These are phyloP conservation scores for Anhinga anhinga DNA, from an alignment of 2,113 vertebrate genomes.

Conservation along the genomic window DNA sequence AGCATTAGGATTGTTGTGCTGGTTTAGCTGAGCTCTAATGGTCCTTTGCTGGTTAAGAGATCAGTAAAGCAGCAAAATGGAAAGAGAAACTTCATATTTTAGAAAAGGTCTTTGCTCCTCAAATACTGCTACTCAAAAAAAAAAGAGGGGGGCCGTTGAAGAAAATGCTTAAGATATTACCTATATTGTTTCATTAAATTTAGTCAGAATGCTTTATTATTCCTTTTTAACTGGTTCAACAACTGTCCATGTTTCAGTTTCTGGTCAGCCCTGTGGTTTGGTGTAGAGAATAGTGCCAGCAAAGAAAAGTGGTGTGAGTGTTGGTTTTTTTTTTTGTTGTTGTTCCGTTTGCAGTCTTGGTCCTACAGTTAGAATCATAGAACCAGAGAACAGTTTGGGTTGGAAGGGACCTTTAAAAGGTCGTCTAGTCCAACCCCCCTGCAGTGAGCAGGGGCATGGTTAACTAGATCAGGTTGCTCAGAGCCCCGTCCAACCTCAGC, in stretches of 20 bases:
- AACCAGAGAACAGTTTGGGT: no score
- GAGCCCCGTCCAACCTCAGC: no score
- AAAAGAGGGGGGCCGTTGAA: neutral
- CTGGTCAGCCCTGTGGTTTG: neutral
- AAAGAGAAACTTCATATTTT: neutral
- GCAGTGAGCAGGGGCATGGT: no score
- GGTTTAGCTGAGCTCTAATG: slow-evolving; percentile 52
- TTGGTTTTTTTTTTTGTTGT: no score
- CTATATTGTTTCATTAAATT: neutral
- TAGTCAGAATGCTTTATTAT: neutral
- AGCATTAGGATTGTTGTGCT: slow-evolving; percentile 53
- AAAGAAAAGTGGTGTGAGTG: no score
- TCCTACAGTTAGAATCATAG: neutral
- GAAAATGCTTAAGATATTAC: neutral
- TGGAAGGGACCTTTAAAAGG: no score
- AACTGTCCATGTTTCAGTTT: fast-evolving
- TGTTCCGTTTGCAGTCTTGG: neutral
- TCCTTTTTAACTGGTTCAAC: neutral
- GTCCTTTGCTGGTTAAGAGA: slow-evolving; percentile 35
- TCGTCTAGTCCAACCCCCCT: no score
- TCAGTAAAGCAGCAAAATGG: slow-evolving; percentile 14
- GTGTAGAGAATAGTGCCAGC: neutral
- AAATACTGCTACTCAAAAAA: neutral
- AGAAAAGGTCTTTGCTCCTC: neutral
- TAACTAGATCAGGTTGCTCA: no score